phyloP scores from a whole-genome alignment of 1,140 invertebrate species.

The Drosophila virilis region DNA sequence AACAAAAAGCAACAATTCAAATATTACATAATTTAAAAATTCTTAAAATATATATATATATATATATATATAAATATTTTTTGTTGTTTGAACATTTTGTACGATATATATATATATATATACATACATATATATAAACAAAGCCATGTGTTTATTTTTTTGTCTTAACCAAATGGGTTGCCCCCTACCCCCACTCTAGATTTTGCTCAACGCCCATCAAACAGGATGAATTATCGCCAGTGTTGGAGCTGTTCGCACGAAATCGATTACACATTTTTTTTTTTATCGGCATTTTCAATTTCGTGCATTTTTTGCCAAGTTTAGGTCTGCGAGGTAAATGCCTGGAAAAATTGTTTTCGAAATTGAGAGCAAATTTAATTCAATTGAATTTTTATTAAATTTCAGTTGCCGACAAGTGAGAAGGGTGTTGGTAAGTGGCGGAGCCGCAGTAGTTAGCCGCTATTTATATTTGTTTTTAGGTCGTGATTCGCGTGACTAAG shows the following conservation, averaged over 20 bases:
- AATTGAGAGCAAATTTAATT: not conserved
- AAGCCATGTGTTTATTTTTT: slow-evolving; percentile 10
- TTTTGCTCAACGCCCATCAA: not conserved
- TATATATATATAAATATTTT: slow-evolving; percentile 40
- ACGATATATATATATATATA: slow-evolving; percentile 36
- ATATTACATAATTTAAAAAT: slow-evolving; percentile 26
- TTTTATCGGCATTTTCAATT: not conserved
- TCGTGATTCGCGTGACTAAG: slow-evolving; percentile 25
- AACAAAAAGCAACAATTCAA: slow-evolving; percentile 37
- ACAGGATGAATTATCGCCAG: not conserved
- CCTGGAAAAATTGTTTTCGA: too few species aligned
- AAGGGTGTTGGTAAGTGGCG: not conserved
- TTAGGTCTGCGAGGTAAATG: too few species aligned
- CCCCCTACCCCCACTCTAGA: not conserved
- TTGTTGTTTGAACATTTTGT: slow-evolving; percentile 51
- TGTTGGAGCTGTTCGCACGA: not conserved
- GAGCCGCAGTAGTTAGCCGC: not conserved
- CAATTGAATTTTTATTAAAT: not conserved
- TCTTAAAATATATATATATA: slow-evolving; percentile 44
- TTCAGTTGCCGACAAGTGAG: not conserved
- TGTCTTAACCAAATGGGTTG: not conserved
- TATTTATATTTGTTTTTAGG: not conserved
- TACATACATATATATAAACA: slow-evolving; percentile 44
- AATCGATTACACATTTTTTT: not conserved
- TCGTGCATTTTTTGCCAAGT: not conserved